phyloP scores from a whole-genome alignment of 2,113 vertebrate species.

The Engraulis encrasicolus region DNA sequence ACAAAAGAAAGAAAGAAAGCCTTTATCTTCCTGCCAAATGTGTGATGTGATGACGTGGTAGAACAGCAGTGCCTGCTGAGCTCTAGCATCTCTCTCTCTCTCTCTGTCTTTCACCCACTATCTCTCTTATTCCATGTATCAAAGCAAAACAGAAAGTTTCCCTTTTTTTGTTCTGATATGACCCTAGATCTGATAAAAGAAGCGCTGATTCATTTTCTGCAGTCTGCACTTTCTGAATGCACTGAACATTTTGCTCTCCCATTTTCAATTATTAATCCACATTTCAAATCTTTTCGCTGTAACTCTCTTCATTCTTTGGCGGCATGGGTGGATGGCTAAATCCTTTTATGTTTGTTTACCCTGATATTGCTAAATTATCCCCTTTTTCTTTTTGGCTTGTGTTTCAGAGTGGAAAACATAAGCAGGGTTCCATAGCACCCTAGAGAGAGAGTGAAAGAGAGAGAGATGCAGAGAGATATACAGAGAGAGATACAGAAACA shows the following conservation, averaged over 20 bases:
- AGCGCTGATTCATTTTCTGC: neutral
- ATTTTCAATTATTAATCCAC: neutral
- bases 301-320: neutral
- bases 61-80: neutral
- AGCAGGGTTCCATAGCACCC: neutral
- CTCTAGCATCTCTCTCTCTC: neutral
- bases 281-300: neutral
- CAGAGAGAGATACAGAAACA: neutral
- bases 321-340: neutral
- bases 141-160: neutral
- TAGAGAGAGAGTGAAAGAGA: neutral
- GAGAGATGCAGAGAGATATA: neutral
- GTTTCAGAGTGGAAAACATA: neutral
- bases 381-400: neutral
- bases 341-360: slow-evolving; percentile 19
- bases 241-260: neutral
- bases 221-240: neutral
- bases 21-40: slow-evolving; percentile 3
- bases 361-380: neutral
- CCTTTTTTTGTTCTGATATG: neutral
- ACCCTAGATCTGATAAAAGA: neutral
- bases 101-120: no score
- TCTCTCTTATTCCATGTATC: neutral
- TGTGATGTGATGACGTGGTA: neutral
- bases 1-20: no score